phyloP scores from a whole-genome alignment of 2,113 vertebrate species.

The Siniperca chuatsi region DNA sequence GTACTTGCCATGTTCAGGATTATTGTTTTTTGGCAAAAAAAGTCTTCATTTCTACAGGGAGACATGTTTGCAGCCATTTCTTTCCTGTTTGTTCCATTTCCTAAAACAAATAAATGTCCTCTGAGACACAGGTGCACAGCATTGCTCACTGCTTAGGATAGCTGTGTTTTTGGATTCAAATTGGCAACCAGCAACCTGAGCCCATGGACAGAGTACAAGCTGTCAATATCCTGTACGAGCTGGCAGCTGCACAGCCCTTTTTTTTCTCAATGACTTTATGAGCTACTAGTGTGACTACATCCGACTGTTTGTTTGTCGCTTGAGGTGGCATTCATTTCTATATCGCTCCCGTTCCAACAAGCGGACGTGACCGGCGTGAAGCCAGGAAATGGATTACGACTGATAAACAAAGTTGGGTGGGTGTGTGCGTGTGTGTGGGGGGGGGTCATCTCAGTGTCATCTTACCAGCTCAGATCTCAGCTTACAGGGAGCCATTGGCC shows the following conservation, averaged over 20 bases:
- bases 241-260: slow-evolving; percentile 42
- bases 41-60: neutral
- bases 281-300: slow-evolving; percentile 47
- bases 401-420: slow-evolving; percentile 74
- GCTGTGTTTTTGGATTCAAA: slow-evolving; percentile 40
- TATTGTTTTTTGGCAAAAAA: neutral
- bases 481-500: slow-evolving; percentile 76
- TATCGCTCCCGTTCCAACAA: slow-evolving; percentile 26
- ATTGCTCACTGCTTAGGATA: slow-evolving; percentile 21
- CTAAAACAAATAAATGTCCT: slow-evolving; percentile 20
- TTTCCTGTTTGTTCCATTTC: slow-evolving; percentile 24
- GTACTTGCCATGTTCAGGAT: neutral
- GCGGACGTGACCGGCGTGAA: slow-evolving; percentile 68
- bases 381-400: slow-evolving; percentile 80
- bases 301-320: slow-evolving; percentile 44
- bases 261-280: slow-evolving; percentile 50
- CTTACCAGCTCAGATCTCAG: slow-evolving; percentile 75
- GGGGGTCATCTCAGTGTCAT: slow-evolving; percentile 47
- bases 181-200: slow-evolving; percentile 50
- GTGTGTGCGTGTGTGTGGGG: no score
- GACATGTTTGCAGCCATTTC: neutral
- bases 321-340: slow-evolving; percentile 20
- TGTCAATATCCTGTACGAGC: slow-evolving; percentile 52
- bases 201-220: slow-evolving; percentile 38
- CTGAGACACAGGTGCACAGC: neutral